A percentile compares a stretch with the other conserved stretches of the same genome.
These are phyloP conservation scores for Gallinago media DNA, from an alignment of 2,113 vertebrate species.

Conservation along the genomic window DNA sequence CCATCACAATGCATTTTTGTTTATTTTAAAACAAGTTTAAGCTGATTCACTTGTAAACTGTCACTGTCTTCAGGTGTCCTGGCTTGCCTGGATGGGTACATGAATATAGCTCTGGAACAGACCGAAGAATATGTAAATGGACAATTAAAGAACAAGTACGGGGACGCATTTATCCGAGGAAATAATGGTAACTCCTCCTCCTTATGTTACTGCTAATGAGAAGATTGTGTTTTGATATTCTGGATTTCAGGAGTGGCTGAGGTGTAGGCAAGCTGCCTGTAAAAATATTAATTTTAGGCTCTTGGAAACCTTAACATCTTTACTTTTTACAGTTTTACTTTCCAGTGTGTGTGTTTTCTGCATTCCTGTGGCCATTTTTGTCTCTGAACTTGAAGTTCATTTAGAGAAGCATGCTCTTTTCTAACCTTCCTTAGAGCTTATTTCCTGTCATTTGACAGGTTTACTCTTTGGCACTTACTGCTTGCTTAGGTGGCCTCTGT, in stretches of 20 bases:
- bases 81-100: conserved; percentile 97
- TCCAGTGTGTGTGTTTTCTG: neutral
- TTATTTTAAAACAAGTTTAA: neutral
- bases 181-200: conserved; percentile 89
- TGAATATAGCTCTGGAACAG: conserved; percentile 99
- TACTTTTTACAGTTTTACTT: neutral
- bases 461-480: neutral
- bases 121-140: conserved; percentile 99
- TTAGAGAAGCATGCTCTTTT: neutral
- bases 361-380: neutral
- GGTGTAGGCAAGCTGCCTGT: neutral
- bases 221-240: neutral
- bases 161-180: conserved; percentile 97
- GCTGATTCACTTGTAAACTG: neutral
- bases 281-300: neutral
- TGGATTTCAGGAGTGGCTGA: neutral
- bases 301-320: neutral
- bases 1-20: neutral
- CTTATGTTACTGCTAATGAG: neutral
- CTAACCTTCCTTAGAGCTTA: neutral
- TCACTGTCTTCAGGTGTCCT: conserved; percentile 86
- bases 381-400: neutral
- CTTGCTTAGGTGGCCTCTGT: neutral
- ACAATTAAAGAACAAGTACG: conserved; percentile 98
- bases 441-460: neutral